Evolutionary conservation across 2,888 invertebrate species (phyloP).

Genomic region (Lysandra bellargus): DNA sequence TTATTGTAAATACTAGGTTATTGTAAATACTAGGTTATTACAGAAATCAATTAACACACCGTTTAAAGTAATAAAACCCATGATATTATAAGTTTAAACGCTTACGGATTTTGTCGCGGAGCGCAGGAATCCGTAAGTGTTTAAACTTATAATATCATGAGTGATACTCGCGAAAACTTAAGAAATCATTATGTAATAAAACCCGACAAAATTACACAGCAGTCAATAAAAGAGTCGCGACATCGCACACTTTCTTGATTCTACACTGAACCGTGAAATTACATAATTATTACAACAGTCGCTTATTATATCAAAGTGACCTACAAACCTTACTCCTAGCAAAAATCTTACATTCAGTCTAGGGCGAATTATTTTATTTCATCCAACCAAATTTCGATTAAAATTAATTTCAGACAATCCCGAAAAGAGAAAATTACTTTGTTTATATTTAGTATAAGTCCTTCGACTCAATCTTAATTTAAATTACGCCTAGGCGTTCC

Average conservation of each 20-base stretch:
- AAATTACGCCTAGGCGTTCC: conserved; percentile 13
- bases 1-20: too few relatives aligned
- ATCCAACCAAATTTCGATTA: not conserved
- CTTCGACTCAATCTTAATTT: not conserved
- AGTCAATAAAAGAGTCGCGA: not conserved
- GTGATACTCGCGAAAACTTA: too few relatives aligned
- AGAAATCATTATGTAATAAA: not conserved
- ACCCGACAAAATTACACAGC: not conserved
- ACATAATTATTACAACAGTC: conserved; percentile 4
- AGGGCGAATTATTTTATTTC: not conserved
- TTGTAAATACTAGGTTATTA: too few relatives aligned
- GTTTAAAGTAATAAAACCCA: not conserved
- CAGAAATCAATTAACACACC: too few relatives aligned
- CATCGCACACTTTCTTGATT: not conserved
- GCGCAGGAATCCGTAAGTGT: too few relatives aligned
- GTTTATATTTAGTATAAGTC: conserved; percentile 4
- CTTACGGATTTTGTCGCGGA: too few relatives aligned
- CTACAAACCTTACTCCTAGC: not conserved
- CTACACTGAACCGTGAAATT: conserved; percentile 1
- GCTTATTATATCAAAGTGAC: not conserved
- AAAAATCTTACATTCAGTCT: not conserved
- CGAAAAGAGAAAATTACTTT: not conserved
- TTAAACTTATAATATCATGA: too few relatives aligned
- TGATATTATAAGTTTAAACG: too few relatives aligned
- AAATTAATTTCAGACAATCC: not conserved